A percentile compares a stretch with the other conserved stretches of the same genome.
Evolutionary conservation across 1,140 invertebrate genomes (phyloP).

Genomic region (Piezodorus guildinii): DNA sequence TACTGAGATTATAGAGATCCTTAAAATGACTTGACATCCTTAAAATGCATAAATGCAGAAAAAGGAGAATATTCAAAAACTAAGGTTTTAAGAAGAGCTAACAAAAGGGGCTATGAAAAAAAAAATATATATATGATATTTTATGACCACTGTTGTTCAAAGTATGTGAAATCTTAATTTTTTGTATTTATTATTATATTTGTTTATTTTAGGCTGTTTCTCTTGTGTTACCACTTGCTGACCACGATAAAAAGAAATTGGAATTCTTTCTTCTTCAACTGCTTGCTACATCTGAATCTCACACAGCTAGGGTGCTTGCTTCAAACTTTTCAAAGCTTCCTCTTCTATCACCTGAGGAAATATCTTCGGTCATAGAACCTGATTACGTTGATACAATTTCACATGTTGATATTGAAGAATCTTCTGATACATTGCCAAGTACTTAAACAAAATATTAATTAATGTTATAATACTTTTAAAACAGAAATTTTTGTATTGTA

Average conservation of each 20-base stretch:
- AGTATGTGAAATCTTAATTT: too few relatives aligned
- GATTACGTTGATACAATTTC: conserved; percentile 5
- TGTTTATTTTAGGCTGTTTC: not conserved
- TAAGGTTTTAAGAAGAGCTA: too few relatives aligned
- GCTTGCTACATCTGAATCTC: conserved; percentile 1
- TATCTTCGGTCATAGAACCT: not conserved
- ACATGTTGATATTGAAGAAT: not conserved
- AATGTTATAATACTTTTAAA: too few relatives aligned
- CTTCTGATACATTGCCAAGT: not conserved
- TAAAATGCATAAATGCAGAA: too few relatives aligned
- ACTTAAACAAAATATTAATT: too few relatives aligned
- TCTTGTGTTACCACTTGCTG: conserved; percentile 20
- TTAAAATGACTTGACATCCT: too few relatives aligned
- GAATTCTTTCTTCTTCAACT: conserved; percentile 38
- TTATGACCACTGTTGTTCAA: too few relatives aligned
- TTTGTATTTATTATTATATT: not conserved
- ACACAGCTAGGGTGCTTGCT: not conserved
- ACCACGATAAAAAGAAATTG: conserved; percentile 34
- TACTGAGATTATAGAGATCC: too few relatives aligned
- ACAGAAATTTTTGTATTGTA: too few relatives aligned
- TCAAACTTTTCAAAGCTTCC: not conserved
- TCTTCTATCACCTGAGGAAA: not conserved
- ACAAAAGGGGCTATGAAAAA: too few relatives aligned
- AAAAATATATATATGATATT: too few relatives aligned
- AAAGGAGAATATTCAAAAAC: too few relatives aligned